phyloP scores from a whole-genome alignment of 2,797 vertebrate genomes.

The Takifugu rubripes region DNA sequence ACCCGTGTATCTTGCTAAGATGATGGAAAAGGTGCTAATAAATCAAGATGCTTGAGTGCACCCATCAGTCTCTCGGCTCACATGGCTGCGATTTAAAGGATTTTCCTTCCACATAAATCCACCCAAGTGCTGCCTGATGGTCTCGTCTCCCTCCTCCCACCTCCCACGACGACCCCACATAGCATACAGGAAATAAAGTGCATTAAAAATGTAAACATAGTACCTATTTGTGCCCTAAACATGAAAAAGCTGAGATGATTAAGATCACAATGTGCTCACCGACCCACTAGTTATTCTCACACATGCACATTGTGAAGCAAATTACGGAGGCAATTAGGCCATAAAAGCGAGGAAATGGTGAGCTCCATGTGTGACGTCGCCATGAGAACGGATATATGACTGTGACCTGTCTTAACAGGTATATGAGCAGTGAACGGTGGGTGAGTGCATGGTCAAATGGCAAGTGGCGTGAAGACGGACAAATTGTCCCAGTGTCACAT shows the following conservation, averaged over 20 bases:
- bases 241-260: neutral
- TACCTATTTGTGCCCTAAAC: neutral
- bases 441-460: no score
- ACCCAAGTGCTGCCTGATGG: slow-evolving; percentile 5
- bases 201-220: no score
- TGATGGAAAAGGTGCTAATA: slow-evolving; percentile 11
- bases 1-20: slow-evolving; percentile 2
- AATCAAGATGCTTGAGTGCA: slow-evolving; percentile 3
- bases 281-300: slow-evolving; percentile 2
- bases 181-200: no score
- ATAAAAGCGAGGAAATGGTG: slow-evolving; percentile 16
- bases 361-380: slow-evolving; percentile 32
- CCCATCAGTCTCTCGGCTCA: slow-evolving; percentile 1
- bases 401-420: slow-evolving; percentile 16
- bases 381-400: slow-evolving; percentile 47
- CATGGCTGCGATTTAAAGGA: slow-evolving; percentile 12
- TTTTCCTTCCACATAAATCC: slow-evolving; percentile 11
- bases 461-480: no score
- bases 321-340: slow-evolving; percentile 14
- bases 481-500: no score
- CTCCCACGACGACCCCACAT: neutral
- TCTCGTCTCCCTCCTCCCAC: slow-evolving; percentile 2
- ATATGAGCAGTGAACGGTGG: no score
- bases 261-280: neutral
- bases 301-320: slow-evolving; percentile 9